Conservation (phyloP, 1,140 invertebrate species). For the Lucilia cuprina region DNA sequence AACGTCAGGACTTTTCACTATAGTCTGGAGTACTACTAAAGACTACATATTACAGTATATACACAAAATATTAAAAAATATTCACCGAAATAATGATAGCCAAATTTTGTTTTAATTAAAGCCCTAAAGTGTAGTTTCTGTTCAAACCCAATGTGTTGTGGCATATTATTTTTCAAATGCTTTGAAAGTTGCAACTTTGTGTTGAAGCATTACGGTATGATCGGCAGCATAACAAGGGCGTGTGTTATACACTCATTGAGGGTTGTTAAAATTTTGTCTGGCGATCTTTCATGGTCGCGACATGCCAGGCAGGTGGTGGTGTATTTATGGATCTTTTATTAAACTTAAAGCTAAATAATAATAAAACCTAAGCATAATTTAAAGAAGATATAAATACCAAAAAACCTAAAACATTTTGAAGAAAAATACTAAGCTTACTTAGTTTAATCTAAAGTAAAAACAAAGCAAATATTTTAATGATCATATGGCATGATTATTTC, state of each 20-base stretch:
- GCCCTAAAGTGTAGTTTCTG: neutral
- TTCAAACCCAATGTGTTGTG: neutral
- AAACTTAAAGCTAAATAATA: neutral
- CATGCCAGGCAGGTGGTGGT: conserved; percentile 5
- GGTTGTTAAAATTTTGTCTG: conserved; percentile 5
- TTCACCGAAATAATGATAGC: too few species aligned
- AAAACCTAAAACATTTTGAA: neutral
- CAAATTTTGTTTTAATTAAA: neutral
- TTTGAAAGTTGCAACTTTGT: neutral
- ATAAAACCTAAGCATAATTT: neutral
- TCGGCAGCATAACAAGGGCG: neutral
- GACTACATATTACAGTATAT: too few species aligned
- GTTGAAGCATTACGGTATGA: neutral
- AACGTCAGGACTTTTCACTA: too few species aligned
- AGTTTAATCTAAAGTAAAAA: neutral
- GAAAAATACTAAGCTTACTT: neutral
- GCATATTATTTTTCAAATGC: conserved; percentile 4
- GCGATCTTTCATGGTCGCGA: conserved; percentile 19
- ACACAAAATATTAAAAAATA: too few species aligned
- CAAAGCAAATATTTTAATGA: neutral
- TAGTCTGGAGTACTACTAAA: too few species aligned
- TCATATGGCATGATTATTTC: neutral
- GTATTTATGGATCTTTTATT: neutral
- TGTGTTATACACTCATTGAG: neutral
- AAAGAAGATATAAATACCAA: neutral